Evolutionary conservation across 2,797 vertebrate genomes (phyloP).

Genomic region (Siniperca scherzeri): DNA sequence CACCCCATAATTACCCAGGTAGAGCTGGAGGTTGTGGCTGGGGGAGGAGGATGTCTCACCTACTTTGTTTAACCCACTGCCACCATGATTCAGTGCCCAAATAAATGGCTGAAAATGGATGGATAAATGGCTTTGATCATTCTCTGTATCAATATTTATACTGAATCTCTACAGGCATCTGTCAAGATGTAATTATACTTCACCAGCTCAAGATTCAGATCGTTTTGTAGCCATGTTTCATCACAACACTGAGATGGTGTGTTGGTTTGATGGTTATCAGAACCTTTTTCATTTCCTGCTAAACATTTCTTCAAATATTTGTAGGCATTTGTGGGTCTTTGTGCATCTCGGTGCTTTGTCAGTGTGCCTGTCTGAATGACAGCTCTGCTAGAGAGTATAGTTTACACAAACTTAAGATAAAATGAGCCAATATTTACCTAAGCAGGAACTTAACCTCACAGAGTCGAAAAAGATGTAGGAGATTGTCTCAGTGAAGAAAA

Average conservation of each 20-base stretch:
- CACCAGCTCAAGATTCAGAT: constrained; percentile 50
- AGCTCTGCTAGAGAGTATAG: neutral
- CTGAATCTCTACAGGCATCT: constrained; percentile 38
- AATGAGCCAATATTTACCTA: constrained; percentile 53
- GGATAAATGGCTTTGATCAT: constrained; percentile 45
- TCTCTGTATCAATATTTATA: constrained; percentile 52
- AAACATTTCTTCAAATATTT: constrained; percentile 42
- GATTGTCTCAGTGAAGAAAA: constrained; percentile 1
- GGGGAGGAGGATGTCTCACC: neutral
- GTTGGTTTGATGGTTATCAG: constrained; percentile 66
- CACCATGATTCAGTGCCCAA: constrained; percentile 14
- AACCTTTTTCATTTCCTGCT: constrained; percentile 74
- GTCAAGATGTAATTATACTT: constrained; percentile 56
- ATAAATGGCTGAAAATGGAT: constrained; percentile 26
- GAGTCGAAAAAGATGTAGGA: constrained; percentile 28
- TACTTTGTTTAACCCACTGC: constrained; percentile 1
- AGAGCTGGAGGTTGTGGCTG: constrained; percentile 2
- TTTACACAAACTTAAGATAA: constrained; percentile 31
- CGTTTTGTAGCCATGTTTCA: constrained; percentile 46
- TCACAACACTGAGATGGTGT: constrained; percentile 32
- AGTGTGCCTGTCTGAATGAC: constrained; percentile 29
- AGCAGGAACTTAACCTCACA: constrained; percentile 33
- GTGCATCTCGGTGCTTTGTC: constrained; percentile 17
- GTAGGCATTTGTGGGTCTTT: constrained; percentile 36
- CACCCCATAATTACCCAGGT: neutral